A percentile compares a stretch with the other conserved stretches of the same genome.
phyloP scores from a whole-genome alignment of 2,888 invertebrate species.

The Pilophorus perplexus region DNA sequence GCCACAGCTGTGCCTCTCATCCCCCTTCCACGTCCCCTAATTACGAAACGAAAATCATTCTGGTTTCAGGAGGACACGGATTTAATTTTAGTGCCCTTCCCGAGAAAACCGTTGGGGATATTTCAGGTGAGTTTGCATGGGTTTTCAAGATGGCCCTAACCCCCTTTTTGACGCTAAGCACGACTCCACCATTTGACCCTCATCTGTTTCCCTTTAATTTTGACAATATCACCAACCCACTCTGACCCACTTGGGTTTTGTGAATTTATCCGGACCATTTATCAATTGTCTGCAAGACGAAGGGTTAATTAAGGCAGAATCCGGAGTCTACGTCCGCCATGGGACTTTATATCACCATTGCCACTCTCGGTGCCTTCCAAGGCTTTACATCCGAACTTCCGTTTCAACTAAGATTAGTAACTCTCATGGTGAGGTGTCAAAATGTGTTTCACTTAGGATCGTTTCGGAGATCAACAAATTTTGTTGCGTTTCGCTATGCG shows the following conservation, averaged over 20 bases:
- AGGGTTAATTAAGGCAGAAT: slow-evolving; percentile 6
- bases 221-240: background rate
- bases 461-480: too few relatives aligned
- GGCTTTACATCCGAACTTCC: slow-evolving; percentile 1
- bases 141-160: background rate
- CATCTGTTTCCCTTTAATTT: slow-evolving; percentile 36
- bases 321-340: slow-evolving; percentile 10
- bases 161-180: slow-evolving; percentile 17
- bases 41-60: slow-evolving; percentile 36
- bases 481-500: too few relatives aligned
- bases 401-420: slow-evolving; percentile 21
- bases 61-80: slow-evolving; percentile 19
- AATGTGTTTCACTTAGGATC: slow-evolving; percentile 10
- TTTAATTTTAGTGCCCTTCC: slow-evolving; percentile 34
- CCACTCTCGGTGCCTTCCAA: background rate
- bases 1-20: slow-evolving; percentile 31
- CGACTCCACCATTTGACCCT: slow-evolving; percentile 35
- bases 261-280: slow-evolving; percentile 1
- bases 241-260: slow-evolving; percentile 22
- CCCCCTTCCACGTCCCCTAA: slow-evolving; percentile 14
- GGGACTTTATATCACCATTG: slow-evolving; percentile 26
- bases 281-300: slow-evolving; percentile 17
- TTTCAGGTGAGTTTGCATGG: slow-evolving; percentile 19
- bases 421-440: slow-evolving; percentile 16
- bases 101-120: background rate